Evolutionary conservation across 2,113 vertebrate genomes (phyloP), one percentile per base, ranked within the genome.

Genomic region (Harpagus bidentatus): DNA sequence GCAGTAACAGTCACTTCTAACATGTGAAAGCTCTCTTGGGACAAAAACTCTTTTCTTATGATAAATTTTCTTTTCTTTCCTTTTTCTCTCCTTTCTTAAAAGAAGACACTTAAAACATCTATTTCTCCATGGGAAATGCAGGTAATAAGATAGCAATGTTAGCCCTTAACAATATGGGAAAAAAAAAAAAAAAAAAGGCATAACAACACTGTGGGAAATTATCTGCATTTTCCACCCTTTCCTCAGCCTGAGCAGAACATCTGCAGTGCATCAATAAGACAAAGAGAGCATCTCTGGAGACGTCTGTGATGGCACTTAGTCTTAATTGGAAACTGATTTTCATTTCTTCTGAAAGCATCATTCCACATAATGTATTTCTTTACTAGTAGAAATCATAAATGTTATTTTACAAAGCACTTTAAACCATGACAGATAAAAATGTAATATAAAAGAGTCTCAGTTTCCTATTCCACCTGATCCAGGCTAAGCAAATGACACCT

Each of bases 301-400:
- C 31, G 40, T 66, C 32, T 59, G n/a, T 88, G 53, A 79, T 62
- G 26, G 15, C 69, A 94, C 53, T 96, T 91, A 86, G 22, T 71
- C 78, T 95, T 95, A 94, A 93, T 70, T 95, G 78, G 56, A 95
- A 97, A 81, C 34, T 82, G 12, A 70, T 86, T 95, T 86, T 26
- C 42, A 67, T 88, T 95, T 91, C 78, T 96, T 91, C 65, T 92
- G 38, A 90, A 87, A 86, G 63, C 74, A 70, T 58, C 7, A 82
- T 89, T 97, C 90, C 18, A 34, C 52, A 63, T 78, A 61, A 88
- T 62, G 13, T 26, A 63, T 47, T 81, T 92, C 22, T 90, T 95
- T 71, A 90, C 26, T 69, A 53, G 53, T 84, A 93, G 52, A 93
- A 52, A 86, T 73, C 56, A 74, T 82, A 86, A 70, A 82, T 53